A percentile compares a stretch with the other conserved stretches of the same genome.
Conservation (phyloP, 2,113 vertebrate genomes). For the Rafetus swinhoei region DNA sequence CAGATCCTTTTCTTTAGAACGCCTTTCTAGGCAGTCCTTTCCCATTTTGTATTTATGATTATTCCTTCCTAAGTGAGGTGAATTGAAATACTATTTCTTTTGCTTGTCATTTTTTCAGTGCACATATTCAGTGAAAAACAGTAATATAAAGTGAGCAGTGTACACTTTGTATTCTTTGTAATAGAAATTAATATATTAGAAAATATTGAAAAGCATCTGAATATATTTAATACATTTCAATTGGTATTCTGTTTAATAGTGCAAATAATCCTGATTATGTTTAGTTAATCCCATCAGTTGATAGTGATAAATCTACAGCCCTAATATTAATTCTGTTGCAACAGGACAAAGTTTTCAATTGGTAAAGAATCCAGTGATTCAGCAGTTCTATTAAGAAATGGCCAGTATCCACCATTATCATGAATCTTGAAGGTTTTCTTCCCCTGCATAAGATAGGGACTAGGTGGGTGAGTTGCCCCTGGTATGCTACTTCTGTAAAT, state of each 20-base stretch:
- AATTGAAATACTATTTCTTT: no score
- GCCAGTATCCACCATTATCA: not conserved
- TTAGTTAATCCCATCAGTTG: no score
- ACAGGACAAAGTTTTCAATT: not conserved
- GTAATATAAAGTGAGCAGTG: no score
- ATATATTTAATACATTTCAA: no score
- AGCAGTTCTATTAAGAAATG: not conserved
- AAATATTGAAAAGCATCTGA: no score
- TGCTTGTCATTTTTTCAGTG: no score
- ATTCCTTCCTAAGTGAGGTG: not conserved
- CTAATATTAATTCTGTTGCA: not conserved
- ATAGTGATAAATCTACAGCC: no score
- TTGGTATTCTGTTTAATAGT: no score
- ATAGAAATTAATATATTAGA: no score
- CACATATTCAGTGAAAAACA: no score
- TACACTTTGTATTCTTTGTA: no score
- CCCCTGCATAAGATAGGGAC: not conserved
- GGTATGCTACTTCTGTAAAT: not conserved
- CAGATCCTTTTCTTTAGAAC: not conserved
- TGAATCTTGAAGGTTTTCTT: not conserved
- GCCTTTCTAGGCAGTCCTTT: not conserved
- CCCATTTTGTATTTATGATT: not conserved
- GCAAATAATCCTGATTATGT: no score
- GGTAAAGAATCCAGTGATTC: not conserved
- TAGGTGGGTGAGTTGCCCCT: not conserved